Evolutionary conservation across 2,113 vertebrate genomes (phyloP).

Genomic region (Gymnocephalus cernua): DNA sequence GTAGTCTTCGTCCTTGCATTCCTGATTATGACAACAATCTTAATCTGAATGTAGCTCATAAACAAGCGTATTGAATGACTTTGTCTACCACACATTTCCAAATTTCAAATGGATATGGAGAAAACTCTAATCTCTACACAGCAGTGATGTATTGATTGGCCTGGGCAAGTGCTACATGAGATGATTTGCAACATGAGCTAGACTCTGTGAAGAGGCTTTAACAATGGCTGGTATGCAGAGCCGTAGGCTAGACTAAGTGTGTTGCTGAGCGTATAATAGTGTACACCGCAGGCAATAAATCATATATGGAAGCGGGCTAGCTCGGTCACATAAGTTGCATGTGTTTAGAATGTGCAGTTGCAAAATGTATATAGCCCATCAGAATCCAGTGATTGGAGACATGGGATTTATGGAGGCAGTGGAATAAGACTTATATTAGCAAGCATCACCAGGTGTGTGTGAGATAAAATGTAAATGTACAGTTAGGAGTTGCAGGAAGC

Average conservation of each 20-base stretch:
- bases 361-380: slow-evolving; percentile 38
- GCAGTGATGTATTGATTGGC: slow-evolving; percentile 15
- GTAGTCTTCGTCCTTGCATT: slow-evolving; percentile 11
- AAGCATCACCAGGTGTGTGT: slow-evolving; percentile 43
- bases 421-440: slow-evolving; percentile 43
- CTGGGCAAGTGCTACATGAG: slow-evolving; percentile 13
- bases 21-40: not conserved
- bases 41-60: not conserved
- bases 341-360: slow-evolving; percentile 43
- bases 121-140: not conserved
- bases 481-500: slow-evolving; percentile 34
- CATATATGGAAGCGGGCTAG: slow-evolving; percentile 39
- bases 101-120: not conserved
- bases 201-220: slow-evolving; percentile 10
- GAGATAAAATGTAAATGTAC: slow-evolving; percentile 54
- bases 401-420: slow-evolving; percentile 33
- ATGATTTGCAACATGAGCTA: slow-evolving; percentile 23
- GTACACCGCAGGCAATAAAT: slow-evolving; percentile 50
- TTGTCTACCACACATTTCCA: not conserved
- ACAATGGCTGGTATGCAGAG: slow-evolving; percentile 40
- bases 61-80: not conserved
- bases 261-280: slow-evolving; percentile 42
- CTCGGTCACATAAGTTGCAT: slow-evolving; percentile 34
- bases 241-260: slow-evolving; percentile 13
- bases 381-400: slow-evolving; percentile 41